These are phyloP conservation scores for Albula glossodonta DNA, from an alignment of 2,113 vertebrate species.

Conservation along the genomic window DNA sequence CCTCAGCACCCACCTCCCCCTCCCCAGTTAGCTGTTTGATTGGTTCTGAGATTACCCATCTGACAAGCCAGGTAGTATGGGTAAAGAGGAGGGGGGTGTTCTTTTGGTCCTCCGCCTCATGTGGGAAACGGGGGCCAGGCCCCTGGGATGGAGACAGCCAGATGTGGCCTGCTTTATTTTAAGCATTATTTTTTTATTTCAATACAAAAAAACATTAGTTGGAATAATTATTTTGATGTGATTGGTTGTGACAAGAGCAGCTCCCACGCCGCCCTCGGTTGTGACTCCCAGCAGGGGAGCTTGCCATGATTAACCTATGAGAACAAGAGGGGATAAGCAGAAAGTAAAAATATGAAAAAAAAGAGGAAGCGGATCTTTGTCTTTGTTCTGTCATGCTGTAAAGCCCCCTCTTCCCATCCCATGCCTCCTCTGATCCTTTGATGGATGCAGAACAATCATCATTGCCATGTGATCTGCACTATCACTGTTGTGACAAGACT, in stretches of 20 bases:
- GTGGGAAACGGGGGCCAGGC: background rate
- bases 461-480: no score
- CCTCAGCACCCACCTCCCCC: background rate
- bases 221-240: conserved; percentile 17
- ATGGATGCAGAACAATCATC: no score
- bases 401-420: background rate
- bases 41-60: conserved; percentile 11
- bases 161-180: conserved; percentile 22
- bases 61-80: background rate
- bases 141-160: conserved; percentile 21
- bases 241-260: conserved; percentile 8
- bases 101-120: conserved; percentile 8
- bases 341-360: no score
- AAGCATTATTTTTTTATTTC: background rate
- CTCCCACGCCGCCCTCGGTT: background rate
- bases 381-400: background rate
- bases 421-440: background rate
- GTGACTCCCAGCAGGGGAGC: conserved; percentile 11
- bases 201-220: background rate
- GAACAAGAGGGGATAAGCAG: background rate
- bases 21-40: conserved; percentile 17
- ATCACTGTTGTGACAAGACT: no score
- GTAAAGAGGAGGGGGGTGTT: background rate
- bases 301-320: conserved; percentile 21
- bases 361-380: background rate